Conservation (phyloP, 2,888 invertebrate genomes). For the Cylindroiulus punctatus region DNA sequence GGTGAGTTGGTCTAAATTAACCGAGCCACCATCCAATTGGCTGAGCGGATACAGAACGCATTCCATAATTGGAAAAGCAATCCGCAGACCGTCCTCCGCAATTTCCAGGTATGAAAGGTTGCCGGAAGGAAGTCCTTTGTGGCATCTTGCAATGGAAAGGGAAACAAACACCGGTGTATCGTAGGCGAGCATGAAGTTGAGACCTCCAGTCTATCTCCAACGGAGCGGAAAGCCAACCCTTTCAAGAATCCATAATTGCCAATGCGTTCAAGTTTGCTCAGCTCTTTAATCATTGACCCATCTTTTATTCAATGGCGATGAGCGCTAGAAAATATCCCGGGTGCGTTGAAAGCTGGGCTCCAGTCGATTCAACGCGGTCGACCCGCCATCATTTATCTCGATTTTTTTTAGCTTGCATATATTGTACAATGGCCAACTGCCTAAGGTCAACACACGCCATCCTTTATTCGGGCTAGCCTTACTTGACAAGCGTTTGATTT, state of each 20-base stretch:
- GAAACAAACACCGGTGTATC: neutral
- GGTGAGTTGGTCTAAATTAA: too few species aligned
- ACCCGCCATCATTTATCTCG: constrained; percentile 28
- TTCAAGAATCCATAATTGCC: constrained; percentile 29
- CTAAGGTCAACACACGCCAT: constrained; percentile 9
- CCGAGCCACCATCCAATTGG: too few species aligned
- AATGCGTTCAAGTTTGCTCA: constrained; percentile 15
- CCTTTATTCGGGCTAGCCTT: neutral
- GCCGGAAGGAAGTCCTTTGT: neutral
- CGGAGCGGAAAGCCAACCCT: neutral
- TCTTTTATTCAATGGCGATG: constrained; percentile 17
- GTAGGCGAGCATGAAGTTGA: neutral
- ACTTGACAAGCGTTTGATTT: constrained; percentile 34
- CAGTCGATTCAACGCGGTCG: neutral
- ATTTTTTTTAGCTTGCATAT: constrained; percentile 5
- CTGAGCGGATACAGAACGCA: too few species aligned
- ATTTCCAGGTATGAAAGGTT: neutral
- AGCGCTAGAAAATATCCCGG: neutral
- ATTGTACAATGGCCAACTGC: constrained; percentile 37
- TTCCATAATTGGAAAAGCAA: too few species aligned
- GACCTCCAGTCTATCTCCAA: constrained; percentile 12
- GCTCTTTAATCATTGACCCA: constrained; percentile 42
- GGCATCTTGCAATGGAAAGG: neutral
- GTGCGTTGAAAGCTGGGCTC: neutral
- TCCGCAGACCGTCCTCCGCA: neutral